These are phyloP conservation scores for Callipepla californica DNA, from an alignment of 2,113 vertebrate genomes.

Conservation along the genomic window DNA sequence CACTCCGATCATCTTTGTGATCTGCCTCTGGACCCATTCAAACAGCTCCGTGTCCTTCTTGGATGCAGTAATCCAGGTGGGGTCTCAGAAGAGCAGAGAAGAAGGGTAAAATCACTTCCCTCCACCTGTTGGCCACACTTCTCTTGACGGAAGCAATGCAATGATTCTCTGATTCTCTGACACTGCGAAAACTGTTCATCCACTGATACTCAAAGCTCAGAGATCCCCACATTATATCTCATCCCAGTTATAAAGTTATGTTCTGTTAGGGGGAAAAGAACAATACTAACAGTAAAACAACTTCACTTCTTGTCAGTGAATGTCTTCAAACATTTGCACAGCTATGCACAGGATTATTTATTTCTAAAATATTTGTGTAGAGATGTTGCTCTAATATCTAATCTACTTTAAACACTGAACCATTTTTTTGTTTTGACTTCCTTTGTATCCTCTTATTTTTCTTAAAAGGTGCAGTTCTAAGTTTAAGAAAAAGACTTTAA, in stretches of 20 bases:
- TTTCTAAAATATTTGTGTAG: background rate
- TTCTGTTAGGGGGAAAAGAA: background rate
- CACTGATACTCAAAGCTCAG: background rate
- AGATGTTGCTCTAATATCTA: background rate
- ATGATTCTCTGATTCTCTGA: no score
- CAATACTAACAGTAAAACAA: background rate
- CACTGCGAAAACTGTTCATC: background rate
- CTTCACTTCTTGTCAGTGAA: background rate
- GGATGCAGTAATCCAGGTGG: no score
- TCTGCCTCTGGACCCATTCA: no score
- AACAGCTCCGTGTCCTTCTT: no score
- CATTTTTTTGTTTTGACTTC: background rate
- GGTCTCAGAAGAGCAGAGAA: no score
- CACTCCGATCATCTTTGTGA: no score
- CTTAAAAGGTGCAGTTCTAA: background rate
- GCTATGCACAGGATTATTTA: background rate
- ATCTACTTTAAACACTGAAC: background rate
- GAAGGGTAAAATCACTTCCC: no score
- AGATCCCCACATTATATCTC: background rate
- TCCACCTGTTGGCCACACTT: no score
- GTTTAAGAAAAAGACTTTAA: background rate
- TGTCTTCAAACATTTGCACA: background rate
- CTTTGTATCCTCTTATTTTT: background rate
- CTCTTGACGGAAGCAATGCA: no score
- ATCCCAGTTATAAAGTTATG: background rate